Evolutionary conservation across 37 sponge, comb jelly and placozoan genomes (phyloP), one percentile per base, ranked within the genome.

Genomic region (Ephydatia muelleri): DNA sequence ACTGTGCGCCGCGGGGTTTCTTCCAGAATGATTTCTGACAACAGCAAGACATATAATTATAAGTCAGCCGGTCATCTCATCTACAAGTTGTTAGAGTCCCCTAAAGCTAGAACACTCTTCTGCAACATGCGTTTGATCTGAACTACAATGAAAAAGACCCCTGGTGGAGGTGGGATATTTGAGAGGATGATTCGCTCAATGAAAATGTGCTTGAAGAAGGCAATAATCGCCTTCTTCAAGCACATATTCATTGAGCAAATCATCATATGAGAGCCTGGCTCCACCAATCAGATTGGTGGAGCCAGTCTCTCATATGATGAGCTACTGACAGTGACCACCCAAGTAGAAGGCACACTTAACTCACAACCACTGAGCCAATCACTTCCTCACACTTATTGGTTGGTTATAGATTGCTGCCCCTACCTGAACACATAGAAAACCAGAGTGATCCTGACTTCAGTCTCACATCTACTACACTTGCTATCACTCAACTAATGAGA

Each of bases 351-450:
- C 35, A 72, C 77, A 21, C 67, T 84, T 13, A 84, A 84, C 38
- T 84, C 85, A 19, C 37, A 78, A 69, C 85, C 78, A 68, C 76
- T 84, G 13, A 84, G 31, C 78, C 85, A 38, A 70, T 84, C 29
- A 84, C 85, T 3, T 78, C 78, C 39, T 84, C 85, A 3, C 85
- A 80, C 38, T 39, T 80, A 26, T 36, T 80, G 40, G 70, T 67
- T 25, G 81, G 81, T 13, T 38, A 39, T 25, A 80, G 69, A 36
- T 14, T 80, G 21, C 69, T 80, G 21, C 67, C 13, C 70, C 37
- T 80, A 34, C 81, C 81, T 67, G 81, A 80, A 19, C 26, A 29
- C 37, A 5, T 68, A 5, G 37, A 11, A 5, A 31, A 72, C 26
- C 30, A 13, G 6, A 27, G 12, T 43, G 83, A 82, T n/a, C n/a